Conservation (phyloP, 1,140 invertebrate species). For the Cherax quadricarinatus region DNA sequence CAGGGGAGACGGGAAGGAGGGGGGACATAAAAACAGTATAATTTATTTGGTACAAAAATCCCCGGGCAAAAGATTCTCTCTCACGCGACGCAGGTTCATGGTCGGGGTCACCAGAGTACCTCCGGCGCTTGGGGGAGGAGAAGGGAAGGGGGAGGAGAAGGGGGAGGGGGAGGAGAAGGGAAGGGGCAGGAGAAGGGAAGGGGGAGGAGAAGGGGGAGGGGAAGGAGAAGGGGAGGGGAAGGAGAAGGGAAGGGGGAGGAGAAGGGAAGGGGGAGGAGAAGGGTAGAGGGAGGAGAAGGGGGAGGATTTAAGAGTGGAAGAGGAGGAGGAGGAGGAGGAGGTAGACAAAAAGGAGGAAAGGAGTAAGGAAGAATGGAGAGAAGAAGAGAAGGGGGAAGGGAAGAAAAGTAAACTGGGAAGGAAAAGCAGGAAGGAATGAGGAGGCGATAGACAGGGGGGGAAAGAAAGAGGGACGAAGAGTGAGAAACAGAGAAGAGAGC, state of each 20-base stretch:
- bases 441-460: neutral
- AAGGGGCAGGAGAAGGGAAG: neutral
- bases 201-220: too few relatives aligned
- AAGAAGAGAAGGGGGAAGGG: too few relatives aligned
- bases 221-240: neutral
- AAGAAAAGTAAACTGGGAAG: too few relatives aligned
- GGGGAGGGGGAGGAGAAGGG: neutral
- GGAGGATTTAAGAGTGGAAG: too few relatives aligned
- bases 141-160: neutral
- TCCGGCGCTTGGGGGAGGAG: neutral
- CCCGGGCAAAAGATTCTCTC: slow-evolving; percentile 2
- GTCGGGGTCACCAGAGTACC: slow-evolving; percentile 3
- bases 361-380: too few relatives aligned
- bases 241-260: neutral
- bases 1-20: neutral
- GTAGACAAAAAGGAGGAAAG: too few relatives aligned
- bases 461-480: neutral
- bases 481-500: neutral
- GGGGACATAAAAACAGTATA: neutral
- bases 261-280: too few relatives aligned
- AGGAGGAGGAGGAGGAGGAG: neutral
- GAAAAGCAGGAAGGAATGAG: neutral
- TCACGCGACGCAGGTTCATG: neutral
- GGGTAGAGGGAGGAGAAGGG: too few relatives aligned
- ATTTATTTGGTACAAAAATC: slow-evolving; percentile 16